Evolutionary conservation across 2,797 vertebrate species (phyloP), one percentile per base, ranked within the genome.

Genomic region (Myripristis jacobus): DNA sequence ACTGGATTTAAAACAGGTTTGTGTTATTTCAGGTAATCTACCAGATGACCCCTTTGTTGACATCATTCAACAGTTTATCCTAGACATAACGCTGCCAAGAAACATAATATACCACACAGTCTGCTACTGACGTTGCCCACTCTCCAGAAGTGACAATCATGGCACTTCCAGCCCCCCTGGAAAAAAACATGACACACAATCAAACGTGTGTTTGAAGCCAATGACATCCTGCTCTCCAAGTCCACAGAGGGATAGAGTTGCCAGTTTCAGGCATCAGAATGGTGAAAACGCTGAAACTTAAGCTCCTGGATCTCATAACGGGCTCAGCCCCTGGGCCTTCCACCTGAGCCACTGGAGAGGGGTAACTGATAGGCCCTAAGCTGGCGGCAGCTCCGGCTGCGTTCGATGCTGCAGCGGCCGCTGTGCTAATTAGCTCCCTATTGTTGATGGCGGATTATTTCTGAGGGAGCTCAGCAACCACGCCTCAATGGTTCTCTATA

Each of bases 251-350:
- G 91, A 92, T 95, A 82, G 79, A 60, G 88, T 94, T 94, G 87
- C 92, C 66, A 63, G 84, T 92, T 91, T 87, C 87, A 79, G 90
- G 91, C 91, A 91, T 89, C 84, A 87, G 87, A 89, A 91, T 62
- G 90, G 92, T 92, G 91, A 94, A 95, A 94, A 94, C 75, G 48
- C 72, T 94, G 94, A 93, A 94, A 93, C 87, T 75, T 76, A 91
- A 94, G 85, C 88, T 79, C 9, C 64, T 86, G 92, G 93, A 95
- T 94, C 93, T 90, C 90, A 81, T 94, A 91, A 92, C 94, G 80
- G 27, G 59, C 82, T 87, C 71, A 60, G 83, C 77, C 88, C 84
- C 79, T 12, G 76, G 88, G 85, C 89, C 79, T 85, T 91, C 77
- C 79, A 91, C 88, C 91, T 87, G 88, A 89, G 91, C 91, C 81